Percentiles rank a stretch among this genome's conserved stretches.
phyloP scores from a whole-genome alignment of 2,888 invertebrate genomes.

The Meandrusa payeni region DNA sequence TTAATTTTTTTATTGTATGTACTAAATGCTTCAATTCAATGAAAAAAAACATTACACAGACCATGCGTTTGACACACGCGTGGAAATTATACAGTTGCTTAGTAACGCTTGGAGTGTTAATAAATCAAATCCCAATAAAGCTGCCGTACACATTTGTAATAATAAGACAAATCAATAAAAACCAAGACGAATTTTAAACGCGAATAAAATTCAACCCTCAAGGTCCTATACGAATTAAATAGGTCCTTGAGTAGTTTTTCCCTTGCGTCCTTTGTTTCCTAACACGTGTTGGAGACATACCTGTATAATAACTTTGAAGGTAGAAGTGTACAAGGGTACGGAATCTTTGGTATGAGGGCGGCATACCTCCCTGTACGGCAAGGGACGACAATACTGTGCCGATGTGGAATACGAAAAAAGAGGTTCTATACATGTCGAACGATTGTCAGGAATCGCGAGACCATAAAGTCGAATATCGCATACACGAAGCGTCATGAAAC shows the following conservation, averaged over 20 bases:
- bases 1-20: no score
- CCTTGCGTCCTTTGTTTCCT: conserved; percentile 8
- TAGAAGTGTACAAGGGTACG: conserved; percentile 21
- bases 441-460: conserved; percentile 1
- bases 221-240: conserved; percentile 12
- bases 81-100: no score
- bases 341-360: conserved; percentile 15
- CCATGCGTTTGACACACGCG: no score
- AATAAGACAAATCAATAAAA: conserved; percentile 10
- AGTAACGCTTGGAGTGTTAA: no score
- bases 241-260: conserved; percentile 19
- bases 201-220: conserved; percentile 16
- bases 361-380: conserved; percentile 16
- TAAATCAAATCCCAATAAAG: no score
- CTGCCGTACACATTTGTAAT: background rate
- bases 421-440: conserved; percentile 5
- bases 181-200: conserved; percentile 4
- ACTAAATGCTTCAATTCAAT: no score
- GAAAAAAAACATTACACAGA: no score
- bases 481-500: conserved; percentile 7
- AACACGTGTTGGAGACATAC: conserved; percentile 22
- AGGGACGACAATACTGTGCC: conserved; percentile 14
- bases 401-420: conserved; percentile 20
- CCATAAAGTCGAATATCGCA: conserved; percentile 18
- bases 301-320: conserved; percentile 18